Evolutionary conservation across 2,888 invertebrate species (phyloP).

Genomic region (Pristionchus fissidentatus): DNA sequence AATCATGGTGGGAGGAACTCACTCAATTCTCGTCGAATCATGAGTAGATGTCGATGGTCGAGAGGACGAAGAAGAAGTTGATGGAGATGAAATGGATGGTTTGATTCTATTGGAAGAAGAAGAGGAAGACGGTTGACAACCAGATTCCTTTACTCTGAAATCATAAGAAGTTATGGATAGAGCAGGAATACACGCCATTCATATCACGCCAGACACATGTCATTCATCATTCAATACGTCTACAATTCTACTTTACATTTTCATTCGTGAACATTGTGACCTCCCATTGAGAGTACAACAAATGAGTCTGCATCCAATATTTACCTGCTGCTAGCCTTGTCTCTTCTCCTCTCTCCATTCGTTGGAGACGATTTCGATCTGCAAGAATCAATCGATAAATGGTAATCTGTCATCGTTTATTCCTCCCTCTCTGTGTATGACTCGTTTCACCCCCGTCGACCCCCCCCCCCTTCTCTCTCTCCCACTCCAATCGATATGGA

Average conservation of each 20-base stretch:
- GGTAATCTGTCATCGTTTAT: background rate
- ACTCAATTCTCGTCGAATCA: conserved; percentile 17
- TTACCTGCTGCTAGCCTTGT: background rate
- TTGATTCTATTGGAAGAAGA: background rate
- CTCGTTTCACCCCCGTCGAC: background rate
- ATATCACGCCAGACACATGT: no score
- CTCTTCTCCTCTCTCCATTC: conserved; percentile 6
- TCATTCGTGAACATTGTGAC: no score
- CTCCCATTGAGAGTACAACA: no score
- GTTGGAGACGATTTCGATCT: conserved; percentile 7
- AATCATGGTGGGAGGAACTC: background rate
- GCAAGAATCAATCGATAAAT: no score
- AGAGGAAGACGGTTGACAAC: no score
- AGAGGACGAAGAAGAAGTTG: background rate
- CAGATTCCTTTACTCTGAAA: no score
- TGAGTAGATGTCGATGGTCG: background rate
- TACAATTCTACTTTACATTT: no score
- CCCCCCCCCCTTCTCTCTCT: background rate
- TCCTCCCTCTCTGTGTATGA: conserved; percentile 1
- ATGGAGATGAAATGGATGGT: background rate
- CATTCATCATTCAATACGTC: no score
- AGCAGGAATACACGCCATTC: no score
- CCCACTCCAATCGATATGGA: conserved; percentile 28
- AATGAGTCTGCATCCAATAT: no score
- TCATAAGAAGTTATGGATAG: no score